A percentile compares a stretch with the other conserved stretches of the same genome.
Conservation (phyloP, 1,140 invertebrate genomes). For the Tenebrio molitor region DNA sequence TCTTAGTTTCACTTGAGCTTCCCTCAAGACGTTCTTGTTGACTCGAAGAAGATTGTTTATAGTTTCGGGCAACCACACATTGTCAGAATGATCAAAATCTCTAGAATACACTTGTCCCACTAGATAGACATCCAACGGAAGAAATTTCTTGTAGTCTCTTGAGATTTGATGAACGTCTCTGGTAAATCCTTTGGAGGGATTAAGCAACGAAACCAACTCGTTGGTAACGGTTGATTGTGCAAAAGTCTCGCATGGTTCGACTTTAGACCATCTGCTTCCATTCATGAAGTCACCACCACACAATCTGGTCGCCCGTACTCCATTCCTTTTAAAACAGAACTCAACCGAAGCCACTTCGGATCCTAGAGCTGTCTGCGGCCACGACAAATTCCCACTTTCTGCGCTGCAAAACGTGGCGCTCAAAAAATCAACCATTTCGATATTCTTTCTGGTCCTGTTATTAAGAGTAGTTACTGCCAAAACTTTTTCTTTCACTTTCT, state of each 20-base stretch:
- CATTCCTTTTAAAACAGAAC: slow-evolving; percentile 1
- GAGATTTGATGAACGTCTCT: neutral
- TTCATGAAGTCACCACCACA: slow-evolving; percentile 22
- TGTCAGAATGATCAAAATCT: neutral
- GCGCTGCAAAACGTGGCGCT: too few species aligned
- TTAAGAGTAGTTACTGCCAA: too few species aligned
- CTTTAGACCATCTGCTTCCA: neutral
- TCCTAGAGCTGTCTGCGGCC: neutral
- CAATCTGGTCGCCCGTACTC: neutral
- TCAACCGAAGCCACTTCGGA: neutral
- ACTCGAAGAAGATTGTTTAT: neutral
- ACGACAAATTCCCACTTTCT: neutral
- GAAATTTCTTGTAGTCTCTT: neutral
- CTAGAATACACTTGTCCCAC: neutral
- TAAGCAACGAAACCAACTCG: neutral
- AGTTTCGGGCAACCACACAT: neutral
- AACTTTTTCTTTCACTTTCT: too few species aligned
- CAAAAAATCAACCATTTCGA: too few species aligned
- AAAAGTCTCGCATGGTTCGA: neutral
- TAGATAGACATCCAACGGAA: neutral
- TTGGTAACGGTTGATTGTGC: neutral
- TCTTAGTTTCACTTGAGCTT: neutral
- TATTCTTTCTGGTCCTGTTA: too few species aligned
- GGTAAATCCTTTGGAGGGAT: neutral
- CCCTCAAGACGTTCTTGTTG: neutral